A percentile compares a stretch with the other conserved stretches of the same genome.
phyloP scores from a whole-genome alignment of 2,113 vertebrate species.

The Cinclus mexicanus region DNA sequence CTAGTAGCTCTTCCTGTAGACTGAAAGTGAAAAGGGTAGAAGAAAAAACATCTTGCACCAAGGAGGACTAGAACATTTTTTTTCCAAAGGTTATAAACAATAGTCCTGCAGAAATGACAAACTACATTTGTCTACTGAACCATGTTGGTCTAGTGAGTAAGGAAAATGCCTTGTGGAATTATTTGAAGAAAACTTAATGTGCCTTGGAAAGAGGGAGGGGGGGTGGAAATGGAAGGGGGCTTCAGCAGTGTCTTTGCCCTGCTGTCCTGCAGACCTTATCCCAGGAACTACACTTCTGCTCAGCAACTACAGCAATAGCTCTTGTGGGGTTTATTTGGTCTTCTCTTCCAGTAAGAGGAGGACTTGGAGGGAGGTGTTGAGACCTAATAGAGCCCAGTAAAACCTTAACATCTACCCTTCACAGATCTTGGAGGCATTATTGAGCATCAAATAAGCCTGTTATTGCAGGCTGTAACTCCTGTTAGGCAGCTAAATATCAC shows the following conservation, averaged over 20 bases:
- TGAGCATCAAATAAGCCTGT: neutral
- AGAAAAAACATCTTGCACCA: neutral
- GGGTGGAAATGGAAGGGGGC: neutral
- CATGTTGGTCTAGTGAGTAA: constrained; percentile 21
- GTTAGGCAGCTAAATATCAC: neutral
- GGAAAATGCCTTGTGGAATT: constrained; percentile 31
- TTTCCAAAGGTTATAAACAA: neutral
- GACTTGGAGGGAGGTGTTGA: neutral
- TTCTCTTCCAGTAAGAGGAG: neutral
- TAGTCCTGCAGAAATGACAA: constrained; percentile 37
- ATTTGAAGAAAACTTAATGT: neutral
- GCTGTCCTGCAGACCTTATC: neutral
- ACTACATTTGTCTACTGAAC: neutral
- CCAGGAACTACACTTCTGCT: neutral
- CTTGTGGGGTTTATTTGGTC: neutral
- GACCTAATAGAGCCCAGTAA: neutral
- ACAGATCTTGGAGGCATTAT: neutral
- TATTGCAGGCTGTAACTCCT: neutral
- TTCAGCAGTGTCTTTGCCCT: neutral
- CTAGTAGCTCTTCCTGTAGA: neutral
- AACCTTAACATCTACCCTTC: neutral
- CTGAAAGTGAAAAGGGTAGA: neutral
- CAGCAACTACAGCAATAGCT: neutral
- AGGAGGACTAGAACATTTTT: neutral
- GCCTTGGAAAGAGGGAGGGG: neutral